phyloP scores from a whole-genome alignment of 2,113 vertebrate genomes.

The Corythornis cristatus region DNA sequence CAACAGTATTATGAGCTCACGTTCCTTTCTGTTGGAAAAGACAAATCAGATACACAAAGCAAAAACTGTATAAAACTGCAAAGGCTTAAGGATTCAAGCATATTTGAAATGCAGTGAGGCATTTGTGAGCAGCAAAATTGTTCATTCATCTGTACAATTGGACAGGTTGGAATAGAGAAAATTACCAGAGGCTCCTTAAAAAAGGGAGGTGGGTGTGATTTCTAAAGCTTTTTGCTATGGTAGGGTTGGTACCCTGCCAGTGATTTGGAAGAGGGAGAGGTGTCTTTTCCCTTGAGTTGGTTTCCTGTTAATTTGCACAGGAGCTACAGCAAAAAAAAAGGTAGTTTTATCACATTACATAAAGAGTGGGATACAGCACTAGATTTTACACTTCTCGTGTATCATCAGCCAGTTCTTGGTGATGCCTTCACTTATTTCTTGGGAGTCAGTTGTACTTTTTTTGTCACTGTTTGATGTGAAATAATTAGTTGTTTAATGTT shows the following conservation, averaged over 20 bases:
- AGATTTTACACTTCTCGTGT: not conserved
- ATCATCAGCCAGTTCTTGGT: not conserved
- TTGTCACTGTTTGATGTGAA: not conserved
- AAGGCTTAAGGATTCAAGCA: not conserved
- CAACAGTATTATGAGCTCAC: too few species aligned
- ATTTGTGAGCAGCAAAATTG: not conserved
- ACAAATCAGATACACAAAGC: not conserved
- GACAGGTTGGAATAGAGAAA: not conserved
- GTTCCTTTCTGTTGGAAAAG: not conserved
- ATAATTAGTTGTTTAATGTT: not conserved
- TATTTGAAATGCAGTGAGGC: not conserved
- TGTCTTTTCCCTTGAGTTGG: not conserved
- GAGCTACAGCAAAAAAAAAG: not conserved
- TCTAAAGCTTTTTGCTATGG: not conserved
- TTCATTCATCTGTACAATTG: not conserved
- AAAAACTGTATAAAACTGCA: not conserved
- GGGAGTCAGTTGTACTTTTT: not conserved
- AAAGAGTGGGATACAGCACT: not conserved
- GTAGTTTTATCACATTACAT: not conserved
- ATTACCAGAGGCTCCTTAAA: not conserved
- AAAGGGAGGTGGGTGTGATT: not conserved
- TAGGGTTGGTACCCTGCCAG: not conserved
- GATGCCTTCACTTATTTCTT: not conserved
- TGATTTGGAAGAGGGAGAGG: not conserved
- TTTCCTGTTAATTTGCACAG: not conserved